These are phyloP conservation scores for Melanocharis versteri DNA, from an alignment of 2,113 vertebrate genomes.

Conservation along the genomic window DNA sequence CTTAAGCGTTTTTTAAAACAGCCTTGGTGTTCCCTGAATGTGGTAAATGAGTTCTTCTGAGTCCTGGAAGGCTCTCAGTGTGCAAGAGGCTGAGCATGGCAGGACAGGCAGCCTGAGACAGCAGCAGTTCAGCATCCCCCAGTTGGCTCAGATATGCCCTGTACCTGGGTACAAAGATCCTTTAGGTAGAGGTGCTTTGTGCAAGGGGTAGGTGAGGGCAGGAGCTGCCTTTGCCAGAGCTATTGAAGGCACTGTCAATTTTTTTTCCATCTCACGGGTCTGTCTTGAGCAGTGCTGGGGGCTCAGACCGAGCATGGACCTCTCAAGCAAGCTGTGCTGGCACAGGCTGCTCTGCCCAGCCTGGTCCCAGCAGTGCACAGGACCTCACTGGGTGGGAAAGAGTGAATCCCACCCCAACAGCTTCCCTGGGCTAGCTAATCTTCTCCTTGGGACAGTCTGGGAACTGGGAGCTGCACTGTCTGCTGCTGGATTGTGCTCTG, in stretches of 20 bases:
- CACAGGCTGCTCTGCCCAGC: neutral
- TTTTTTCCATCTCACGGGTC: neutral
- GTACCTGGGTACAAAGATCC: neutral
- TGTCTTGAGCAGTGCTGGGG: neutral
- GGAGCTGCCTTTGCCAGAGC: neutral
- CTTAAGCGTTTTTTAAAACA: neutral
- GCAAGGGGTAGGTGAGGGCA: neutral
- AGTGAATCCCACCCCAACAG: neutral
- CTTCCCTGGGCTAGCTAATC: neutral
- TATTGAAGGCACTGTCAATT: neutral
- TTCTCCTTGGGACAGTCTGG: neutral
- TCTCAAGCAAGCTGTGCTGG: neutral
- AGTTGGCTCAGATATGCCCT: neutral
- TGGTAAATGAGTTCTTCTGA: neutral
- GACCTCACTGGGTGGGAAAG: neutral
- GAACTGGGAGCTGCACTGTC: neutral
- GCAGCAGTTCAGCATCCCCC: neutral
- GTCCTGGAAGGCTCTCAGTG: neutral
- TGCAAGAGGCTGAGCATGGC: neutral
- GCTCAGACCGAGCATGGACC: rapidly evolving
- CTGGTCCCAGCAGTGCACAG: neutral
- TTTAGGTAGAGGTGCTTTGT: neutral
- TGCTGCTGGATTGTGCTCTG: neutral
- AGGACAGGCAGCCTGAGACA: neutral
- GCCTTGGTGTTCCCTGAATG: neutral